Evolutionary conservation across 2,797 vertebrate genomes (phyloP).

Genomic region (Lateolabrax maculatus): DNA sequence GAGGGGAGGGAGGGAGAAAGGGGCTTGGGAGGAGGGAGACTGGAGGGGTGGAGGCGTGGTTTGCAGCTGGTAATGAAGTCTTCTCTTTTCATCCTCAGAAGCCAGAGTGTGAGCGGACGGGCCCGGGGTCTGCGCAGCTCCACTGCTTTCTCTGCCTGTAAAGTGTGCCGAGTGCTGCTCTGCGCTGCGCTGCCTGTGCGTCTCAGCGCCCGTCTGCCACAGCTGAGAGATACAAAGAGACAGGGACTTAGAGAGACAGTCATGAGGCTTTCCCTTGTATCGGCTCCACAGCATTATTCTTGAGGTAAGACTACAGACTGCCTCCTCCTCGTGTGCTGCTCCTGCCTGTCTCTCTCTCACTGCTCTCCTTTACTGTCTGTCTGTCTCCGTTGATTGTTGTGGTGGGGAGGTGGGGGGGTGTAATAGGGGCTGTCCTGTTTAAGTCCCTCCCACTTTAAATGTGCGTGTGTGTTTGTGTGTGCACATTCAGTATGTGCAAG

Average conservation of each 20-base stretch:
- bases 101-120: slow-evolving; percentile 88
- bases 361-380: slow-evolving; percentile 62
- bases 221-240: slow-evolving; percentile 68
- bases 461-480: slow-evolving; percentile 34
- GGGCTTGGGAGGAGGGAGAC: slow-evolving; percentile 73
- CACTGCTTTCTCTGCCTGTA: slow-evolving; percentile 77
- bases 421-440: slow-evolving; percentile 53
- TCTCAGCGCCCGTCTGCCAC: slow-evolving; percentile 54
- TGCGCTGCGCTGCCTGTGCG: slow-evolving; percentile 48
- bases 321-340: slow-evolving; percentile 46
- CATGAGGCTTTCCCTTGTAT: slow-evolving; percentile 82
- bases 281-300: slow-evolving; percentile 70
- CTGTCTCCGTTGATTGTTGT: slow-evolving; percentile 70
- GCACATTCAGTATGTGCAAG: slow-evolving; percentile 10
- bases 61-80: slow-evolving; percentile 93
- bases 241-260: slow-evolving; percentile 67
- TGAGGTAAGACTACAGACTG: slow-evolving; percentile 87
- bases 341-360: slow-evolving; percentile 61
- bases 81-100: slow-evolving; percentile 95
- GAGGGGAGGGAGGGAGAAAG: slow-evolving; percentile 69
- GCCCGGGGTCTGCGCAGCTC: slow-evolving; percentile 86
- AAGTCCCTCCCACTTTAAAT: slow-evolving; percentile 74
- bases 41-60: slow-evolving; percentile 85
- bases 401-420: slow-evolving; percentile 34
- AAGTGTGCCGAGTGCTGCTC: slow-evolving; percentile 69